Conservation (phyloP, 2,113 vertebrate genomes). For the pig (Sus scrofa) region T2T-Sscrofa CM000822.6:70078001-70078500, state of each 20-base stretch:
- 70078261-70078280: not conserved
- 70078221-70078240: not conserved
- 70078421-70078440: not conserved
- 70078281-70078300: not conserved
- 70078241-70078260: not conserved
- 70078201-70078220: too few relatives aligned
- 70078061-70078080: not conserved
- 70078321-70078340: not conserved
- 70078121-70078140: accelerated
- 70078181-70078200: accelerated
- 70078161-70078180: not conserved
- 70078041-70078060: not conserved
- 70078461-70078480: not conserved
- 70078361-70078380: not conserved
- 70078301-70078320: accelerated
- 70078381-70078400: not conserved
- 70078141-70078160: accelerated
- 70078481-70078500: not conserved
- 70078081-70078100: accelerated
- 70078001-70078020: not conserved
- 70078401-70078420: not conserved
- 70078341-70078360: not conserved
- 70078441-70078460: not conserved
- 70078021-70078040: not conserved
- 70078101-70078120: accelerated